Evolutionary conservation across 1,140 invertebrate species (phyloP), one percentile per base, ranked within the genome.

Genomic region (Aphelenchoides avenae): DNA sequence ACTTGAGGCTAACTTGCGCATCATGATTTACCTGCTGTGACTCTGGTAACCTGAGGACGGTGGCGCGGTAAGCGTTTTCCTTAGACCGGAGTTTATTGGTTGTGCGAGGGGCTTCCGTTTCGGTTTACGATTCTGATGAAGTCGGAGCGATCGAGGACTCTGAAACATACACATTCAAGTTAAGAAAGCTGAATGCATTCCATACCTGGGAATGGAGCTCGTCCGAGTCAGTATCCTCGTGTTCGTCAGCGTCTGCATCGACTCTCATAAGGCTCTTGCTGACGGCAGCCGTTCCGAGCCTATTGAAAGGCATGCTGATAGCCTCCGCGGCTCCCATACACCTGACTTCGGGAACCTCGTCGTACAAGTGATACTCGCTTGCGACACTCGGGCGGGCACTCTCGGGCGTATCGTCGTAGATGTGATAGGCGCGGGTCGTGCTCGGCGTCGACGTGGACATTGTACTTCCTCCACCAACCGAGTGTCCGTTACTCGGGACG

Each of bases 321-420:
- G 39, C 18, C 7, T 18, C 20, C 39, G 18, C 27, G 18, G 26
- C 7, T 41, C 39, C 39, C 20, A 22, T 41, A 7, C 27, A 24
- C 7, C 7, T 41, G 26, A 3, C 7, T 22, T 3, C 27, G 39
- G 63, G 37, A 15, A 65, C 63, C 18, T 64, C 61, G 43, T 65
- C 63, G 44, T 65, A 66, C 6, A 65, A 26, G 30, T 51, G 47
- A 20, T 47, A 55, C 11, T 15, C 15, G 3, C 13, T 48, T 33
- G 5, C 27, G 15, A 39, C 18, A 22, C 20, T 22, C 46, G 13
- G 18, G 11, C 20, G 6, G 20, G 39, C 39, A 15, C 30, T 39
- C n/a, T 40, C 20, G n/a, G 54, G 54, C 11, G 56, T 63, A 20
- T 61, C 57, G 31, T 65, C 63, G 26, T 65, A 61, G 30, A 65